phyloP scores from a whole-genome alignment of 2,113 vertebrate species.

The Galeopterus variegatus region DNA sequence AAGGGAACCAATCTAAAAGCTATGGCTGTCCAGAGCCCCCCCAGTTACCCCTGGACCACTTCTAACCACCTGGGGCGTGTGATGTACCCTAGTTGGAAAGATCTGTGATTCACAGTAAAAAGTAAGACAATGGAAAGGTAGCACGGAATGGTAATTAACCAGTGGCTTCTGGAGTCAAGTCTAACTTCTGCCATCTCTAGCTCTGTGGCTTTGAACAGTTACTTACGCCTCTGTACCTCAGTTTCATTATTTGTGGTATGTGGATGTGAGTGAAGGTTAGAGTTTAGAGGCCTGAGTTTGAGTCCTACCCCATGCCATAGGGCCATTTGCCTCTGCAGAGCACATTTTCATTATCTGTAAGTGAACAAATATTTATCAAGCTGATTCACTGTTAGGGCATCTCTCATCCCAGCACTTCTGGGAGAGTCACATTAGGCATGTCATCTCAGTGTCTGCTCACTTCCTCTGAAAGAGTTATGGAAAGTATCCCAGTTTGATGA shows the following conservation, averaged over 20 bases:
- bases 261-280: background rate
- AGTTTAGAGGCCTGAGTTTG: background rate
- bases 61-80: background rate
- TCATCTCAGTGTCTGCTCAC: accelerated
- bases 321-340: background rate
- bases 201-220: background rate
- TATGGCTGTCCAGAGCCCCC: background rate
- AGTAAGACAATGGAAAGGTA: background rate
- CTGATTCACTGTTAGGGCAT: background rate
- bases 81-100: background rate
- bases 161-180: background rate
- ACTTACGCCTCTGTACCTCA: background rate
- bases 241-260: background rate
- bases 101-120: background rate
- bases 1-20: background rate
- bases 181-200: background rate
- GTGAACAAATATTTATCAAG: background rate
- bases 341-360: background rate
- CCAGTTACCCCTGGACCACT: background rate
- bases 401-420: background rate
- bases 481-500: background rate
- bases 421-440: background rate
- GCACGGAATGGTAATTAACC: background rate
- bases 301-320: background rate
- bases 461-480: background rate